Conservation (phyloP, 2,888 invertebrate genomes). For the Chelonus formosanus region DNA sequence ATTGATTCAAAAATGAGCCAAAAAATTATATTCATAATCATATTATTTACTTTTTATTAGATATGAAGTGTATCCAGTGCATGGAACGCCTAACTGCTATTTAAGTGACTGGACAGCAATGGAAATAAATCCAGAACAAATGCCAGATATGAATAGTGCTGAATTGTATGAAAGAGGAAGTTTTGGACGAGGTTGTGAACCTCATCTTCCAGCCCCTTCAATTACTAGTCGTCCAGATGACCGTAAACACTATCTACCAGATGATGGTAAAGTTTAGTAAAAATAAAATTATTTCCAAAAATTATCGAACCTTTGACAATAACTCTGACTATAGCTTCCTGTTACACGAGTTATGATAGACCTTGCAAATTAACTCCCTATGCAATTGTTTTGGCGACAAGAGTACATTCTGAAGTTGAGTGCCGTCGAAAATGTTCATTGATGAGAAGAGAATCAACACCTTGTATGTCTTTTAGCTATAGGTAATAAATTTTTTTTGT, state of each 20-base stretch:
- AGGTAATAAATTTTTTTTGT: constrained; percentile 63
- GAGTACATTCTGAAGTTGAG: constrained; percentile 75
- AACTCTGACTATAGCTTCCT: constrained; percentile 67
- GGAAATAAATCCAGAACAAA: constrained; percentile 72
- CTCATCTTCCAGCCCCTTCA: constrained; percentile 65
- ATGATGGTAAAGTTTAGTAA: constrained; percentile 45
- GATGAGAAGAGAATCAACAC: constrained; percentile 68
- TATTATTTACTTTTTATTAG: constrained; percentile 57
- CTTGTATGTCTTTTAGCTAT: constrained; percentile 82
- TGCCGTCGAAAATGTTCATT: constrained; percentile 68
- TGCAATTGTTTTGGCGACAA: constrained; percentile 72
- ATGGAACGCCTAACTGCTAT: constrained; percentile 74
- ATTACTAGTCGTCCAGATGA: constrained; percentile 22
- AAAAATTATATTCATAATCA: no score
- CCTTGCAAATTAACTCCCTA: constrained; percentile 76
- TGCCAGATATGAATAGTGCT: constrained; percentile 71
- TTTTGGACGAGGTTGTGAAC: constrained; percentile 83
- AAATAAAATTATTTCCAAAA: constrained; percentile 9
- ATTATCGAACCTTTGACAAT: constrained; percentile 5
- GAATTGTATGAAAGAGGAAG: constrained; percentile 84
- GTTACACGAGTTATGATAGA: constrained; percentile 81
- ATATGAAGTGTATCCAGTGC: constrained; percentile 69
- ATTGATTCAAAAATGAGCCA: no score
- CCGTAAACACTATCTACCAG: constrained; percentile 29
- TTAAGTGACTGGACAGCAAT: constrained; percentile 77